A percentile compares a stretch with the other conserved stretches of the same genome.
These are phyloP conservation scores for Apus apus DNA, from an alignment of 2,113 vertebrate genomes.

Conservation along the genomic window DNA sequence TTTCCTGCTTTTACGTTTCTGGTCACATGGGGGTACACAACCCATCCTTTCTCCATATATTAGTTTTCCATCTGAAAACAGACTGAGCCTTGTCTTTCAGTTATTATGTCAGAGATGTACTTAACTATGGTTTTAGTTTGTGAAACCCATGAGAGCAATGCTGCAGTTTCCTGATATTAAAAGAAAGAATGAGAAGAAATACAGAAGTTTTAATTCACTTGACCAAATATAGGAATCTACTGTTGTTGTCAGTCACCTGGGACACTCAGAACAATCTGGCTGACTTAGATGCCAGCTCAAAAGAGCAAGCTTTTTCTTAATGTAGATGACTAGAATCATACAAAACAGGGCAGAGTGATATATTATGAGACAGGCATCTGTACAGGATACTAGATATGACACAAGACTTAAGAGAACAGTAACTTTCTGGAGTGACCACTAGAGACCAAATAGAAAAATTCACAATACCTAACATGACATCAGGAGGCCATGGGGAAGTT, in stretches of 20 bases:
- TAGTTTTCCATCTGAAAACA: not conserved
- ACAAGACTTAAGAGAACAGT: not conserved
- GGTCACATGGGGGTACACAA: not conserved
- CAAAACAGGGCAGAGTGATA: not conserved
- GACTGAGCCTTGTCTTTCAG: not conserved
- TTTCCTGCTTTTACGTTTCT: not conserved
- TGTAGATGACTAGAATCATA: not conserved
- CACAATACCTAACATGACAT: not conserved
- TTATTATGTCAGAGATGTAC: not conserved
- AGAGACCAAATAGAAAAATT: not conserved
- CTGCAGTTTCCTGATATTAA: not conserved
- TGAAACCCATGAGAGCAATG: not conserved
- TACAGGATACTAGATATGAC: not conserved
- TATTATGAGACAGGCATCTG: not conserved
- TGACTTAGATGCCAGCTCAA: not conserved
- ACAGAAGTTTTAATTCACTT: not conserved
- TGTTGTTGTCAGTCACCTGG: not conserved
- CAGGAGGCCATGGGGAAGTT: not conserved
- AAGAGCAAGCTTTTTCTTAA: not conserved
- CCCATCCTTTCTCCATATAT: rapidly evolving
- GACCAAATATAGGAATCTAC: not conserved
- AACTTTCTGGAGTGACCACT: not conserved
- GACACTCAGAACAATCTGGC: not conserved
- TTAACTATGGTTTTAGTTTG: not conserved
- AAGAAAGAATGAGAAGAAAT: not conserved